Evolutionary conservation across 2,797 vertebrate genomes (phyloP).

Genomic region (Philypnodon macrostomus): DNA sequence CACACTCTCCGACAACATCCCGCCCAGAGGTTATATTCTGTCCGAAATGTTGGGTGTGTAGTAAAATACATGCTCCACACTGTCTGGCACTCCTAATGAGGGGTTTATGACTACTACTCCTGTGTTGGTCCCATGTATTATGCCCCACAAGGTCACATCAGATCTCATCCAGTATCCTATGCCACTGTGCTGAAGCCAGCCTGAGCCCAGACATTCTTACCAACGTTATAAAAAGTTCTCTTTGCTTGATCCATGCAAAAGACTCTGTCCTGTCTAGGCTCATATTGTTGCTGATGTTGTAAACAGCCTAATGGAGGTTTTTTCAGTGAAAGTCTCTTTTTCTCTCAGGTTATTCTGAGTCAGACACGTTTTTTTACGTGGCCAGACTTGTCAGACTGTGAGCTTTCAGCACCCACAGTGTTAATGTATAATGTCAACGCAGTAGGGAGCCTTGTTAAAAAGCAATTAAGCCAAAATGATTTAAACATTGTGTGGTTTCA

Average conservation of each 20-base stretch:
- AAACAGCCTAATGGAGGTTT: constrained; percentile 32
- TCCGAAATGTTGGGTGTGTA: constrained; percentile 83
- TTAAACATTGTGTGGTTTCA: constrained; percentile 75
- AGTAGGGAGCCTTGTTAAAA: constrained; percentile 80
- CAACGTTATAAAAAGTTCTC: constrained; percentile 1
- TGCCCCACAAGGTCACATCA: constrained; percentile 57
- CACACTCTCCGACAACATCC: constrained; percentile 70
- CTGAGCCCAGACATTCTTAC: constrained; percentile 19
- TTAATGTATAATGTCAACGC: constrained; percentile 78
- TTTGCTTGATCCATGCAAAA: constrained; percentile 6
- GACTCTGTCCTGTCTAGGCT: constrained; percentile 10
- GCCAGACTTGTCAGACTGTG: constrained; percentile 66
- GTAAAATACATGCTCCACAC: constrained; percentile 82
- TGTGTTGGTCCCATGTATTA: constrained; percentile 74
- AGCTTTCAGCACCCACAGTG: constrained; percentile 74
- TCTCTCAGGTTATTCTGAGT: constrained; percentile 47
- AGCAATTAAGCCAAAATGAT: constrained; percentile 80
- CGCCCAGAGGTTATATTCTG: constrained; percentile 82
- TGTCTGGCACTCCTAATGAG: constrained; percentile 83
- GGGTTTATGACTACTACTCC: constrained; percentile 72
- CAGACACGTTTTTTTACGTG: constrained; percentile 50
- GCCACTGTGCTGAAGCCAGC: constrained; percentile 9
- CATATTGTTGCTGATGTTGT: constrained; percentile 40
- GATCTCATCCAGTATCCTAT: constrained; percentile 50
- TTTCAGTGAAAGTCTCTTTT: constrained; percentile 32